These are phyloP conservation scores for Itoplectis maculator DNA, from an alignment of 2,888 invertebrate species.

Conservation along the genomic window DNA sequence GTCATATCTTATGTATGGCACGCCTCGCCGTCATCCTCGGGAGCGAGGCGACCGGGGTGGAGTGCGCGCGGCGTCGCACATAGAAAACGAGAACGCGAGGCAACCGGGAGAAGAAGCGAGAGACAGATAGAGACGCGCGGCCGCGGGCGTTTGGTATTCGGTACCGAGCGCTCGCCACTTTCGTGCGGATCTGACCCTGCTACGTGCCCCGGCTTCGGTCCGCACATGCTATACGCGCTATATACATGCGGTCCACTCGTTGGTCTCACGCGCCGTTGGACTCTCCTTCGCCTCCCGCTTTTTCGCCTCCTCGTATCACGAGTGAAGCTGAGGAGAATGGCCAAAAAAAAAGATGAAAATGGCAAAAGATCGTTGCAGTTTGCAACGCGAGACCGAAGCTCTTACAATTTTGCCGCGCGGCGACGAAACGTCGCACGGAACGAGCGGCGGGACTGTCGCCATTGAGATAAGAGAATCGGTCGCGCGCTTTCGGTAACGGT, in stretches of 20 bases:
- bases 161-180: conserved; percentile 83
- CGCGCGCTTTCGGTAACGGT: conserved; percentile 70
- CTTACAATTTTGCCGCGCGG: conserved; percentile 43
- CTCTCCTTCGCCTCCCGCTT: conserved; percentile 28
- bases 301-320: conserved; percentile 19
- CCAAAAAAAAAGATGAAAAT: neutral
- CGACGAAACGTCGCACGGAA: conserved; percentile 38
- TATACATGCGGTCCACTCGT: conserved; percentile 65
- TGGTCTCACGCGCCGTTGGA: conserved; percentile 51
- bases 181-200: conserved; percentile 79
- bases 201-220: conserved; percentile 69
- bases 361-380: neutral
- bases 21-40: conserved; percentile 76
- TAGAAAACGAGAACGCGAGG: conserved; percentile 30
- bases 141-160: conserved; percentile 83
- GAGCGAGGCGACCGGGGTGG: conserved; percentile 74
- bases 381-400: neutral
- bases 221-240: no score
- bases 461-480: conserved; percentile 73
- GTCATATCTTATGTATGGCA: conserved; percentile 83
- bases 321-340: neutral
- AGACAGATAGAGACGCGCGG: conserved; percentile 37
- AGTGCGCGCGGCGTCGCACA: conserved; percentile 61
- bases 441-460: conserved; percentile 34
- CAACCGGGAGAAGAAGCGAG: conserved; percentile 33